phyloP scores from a whole-genome alignment of 2,888 invertebrate genomes.

The Ferdinandea cuprea region DNA sequence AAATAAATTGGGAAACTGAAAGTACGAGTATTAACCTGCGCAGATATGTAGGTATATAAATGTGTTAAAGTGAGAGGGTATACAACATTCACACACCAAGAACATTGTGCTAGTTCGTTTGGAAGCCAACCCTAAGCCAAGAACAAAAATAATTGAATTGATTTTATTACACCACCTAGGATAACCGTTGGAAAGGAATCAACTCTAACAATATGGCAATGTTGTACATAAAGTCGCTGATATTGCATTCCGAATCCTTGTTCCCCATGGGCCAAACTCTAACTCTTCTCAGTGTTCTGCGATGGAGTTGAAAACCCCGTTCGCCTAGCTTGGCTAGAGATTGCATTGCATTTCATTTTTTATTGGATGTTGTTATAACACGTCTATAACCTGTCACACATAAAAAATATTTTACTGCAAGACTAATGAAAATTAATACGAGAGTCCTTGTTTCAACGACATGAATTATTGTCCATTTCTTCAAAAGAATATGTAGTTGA shows the following conservation, averaged over 20 bases:
- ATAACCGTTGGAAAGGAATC: slow-evolving; percentile 61
- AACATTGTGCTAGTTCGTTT: slow-evolving; percentile 1
- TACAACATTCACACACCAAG: neutral
- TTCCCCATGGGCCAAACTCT: slow-evolving; percentile 5
- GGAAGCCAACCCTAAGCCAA: slow-evolving; percentile 17
- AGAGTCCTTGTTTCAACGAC: neutral
- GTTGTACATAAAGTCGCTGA: slow-evolving; percentile 41
- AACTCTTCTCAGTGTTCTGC: neutral
- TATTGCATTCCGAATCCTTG: slow-evolving; percentile 5
- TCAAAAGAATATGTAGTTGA: no score
- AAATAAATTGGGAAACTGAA: slow-evolving; percentile 73
- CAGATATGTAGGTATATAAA: slow-evolving; percentile 12
- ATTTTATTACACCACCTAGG: slow-evolving; percentile 65
- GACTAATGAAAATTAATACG: slow-evolving; percentile 20
- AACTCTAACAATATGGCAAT: slow-evolving; percentile 49
- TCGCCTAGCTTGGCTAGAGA: slow-evolving; percentile 10
- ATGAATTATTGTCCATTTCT: no score
- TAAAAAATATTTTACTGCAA: slow-evolving; percentile 26
- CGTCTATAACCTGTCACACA: slow-evolving; percentile 28
- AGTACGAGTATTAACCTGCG: slow-evolving; percentile 59
- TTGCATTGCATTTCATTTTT: slow-evolving; percentile 63
- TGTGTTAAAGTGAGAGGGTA: neutral
- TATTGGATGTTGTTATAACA: slow-evolving; percentile 44
- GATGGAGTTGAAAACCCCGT: neutral
- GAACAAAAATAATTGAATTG: slow-evolving; percentile 73